Evolutionary conservation across 2,888 invertebrate genomes (phyloP), one percentile per base, ranked within the genome.

Genomic region (Aspidapion aeneum): DNA sequence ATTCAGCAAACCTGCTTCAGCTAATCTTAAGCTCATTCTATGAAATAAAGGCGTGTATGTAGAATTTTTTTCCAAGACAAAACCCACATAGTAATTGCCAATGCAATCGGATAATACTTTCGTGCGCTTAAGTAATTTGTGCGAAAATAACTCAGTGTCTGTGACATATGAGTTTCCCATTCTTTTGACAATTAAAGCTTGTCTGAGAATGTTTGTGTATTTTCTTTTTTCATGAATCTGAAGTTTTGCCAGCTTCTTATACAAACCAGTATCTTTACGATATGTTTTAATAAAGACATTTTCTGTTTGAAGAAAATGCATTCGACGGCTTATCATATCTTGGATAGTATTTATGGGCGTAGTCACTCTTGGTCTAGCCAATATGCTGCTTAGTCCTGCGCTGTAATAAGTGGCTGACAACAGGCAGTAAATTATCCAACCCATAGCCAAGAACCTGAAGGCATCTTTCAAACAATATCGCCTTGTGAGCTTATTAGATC

Each of bases 41-140:
- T 71, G 63, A 50, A 73, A 65, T 20, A 67, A 54, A 48, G 57
- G 61, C 1, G 67, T 70, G 51, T 66, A 72, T 1, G 74, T 74
- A 1, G 74, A 74, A 55, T 70, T 56, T 55, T 67, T 63, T 48
- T 66, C 65, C 35, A 75, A 58, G 16, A 67, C 65, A 58, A 73
- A 73, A 1, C 68, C 72, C 17, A 66, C 64, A 56, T 69, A 69
- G 58, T 67, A 65, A 1, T 65, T 64, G 3, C 62, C 63, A n/a
- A 69, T 56, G 50, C 74, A 73, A 7, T 73, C 70, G 18, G 63
- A 65, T 48, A 75, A 57, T 3, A 69, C 68, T 57, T 65, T 69
- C 21, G 69, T 64, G 48, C 69, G 61, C 19, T 61, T 63, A 7
- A 63, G 57, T 12, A 66, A 66, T 9, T 70, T 61, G 9, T 55